phyloP scores from a whole-genome alignment of 2,888 invertebrate genomes.

The Cacoxenus indagator region DNA sequence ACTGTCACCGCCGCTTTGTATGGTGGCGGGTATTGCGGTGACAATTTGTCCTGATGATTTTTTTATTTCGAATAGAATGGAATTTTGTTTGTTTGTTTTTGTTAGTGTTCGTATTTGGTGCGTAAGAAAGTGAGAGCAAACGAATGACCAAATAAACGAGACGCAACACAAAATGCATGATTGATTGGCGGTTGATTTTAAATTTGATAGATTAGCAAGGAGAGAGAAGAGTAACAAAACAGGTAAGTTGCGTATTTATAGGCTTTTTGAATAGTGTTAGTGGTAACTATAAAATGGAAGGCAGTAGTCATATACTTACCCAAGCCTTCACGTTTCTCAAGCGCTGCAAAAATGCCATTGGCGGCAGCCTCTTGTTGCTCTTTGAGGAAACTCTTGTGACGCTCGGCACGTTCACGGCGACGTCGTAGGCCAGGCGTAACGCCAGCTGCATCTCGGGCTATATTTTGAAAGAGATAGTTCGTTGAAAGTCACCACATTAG shows the following conservation, averaged over 20 bases:
- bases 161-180: slow-evolving; percentile 30
- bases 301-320: slow-evolving; percentile 52
- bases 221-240: slow-evolving; percentile 37
- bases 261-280: neutral
- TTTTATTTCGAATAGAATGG: slow-evolving; percentile 24
- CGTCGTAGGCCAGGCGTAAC: slow-evolving; percentile 85
- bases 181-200: slow-evolving; percentile 20
- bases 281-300: neutral
- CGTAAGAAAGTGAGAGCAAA: slow-evolving; percentile 43
- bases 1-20: slow-evolving; percentile 67
- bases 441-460: slow-evolving; percentile 73
- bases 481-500: no score
- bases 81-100: slow-evolving; percentile 23
- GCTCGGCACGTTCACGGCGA: slow-evolving; percentile 85
- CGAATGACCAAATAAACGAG: slow-evolving; percentile 38
- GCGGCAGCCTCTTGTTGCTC: slow-evolving; percentile 82
- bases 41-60: slow-evolving; percentile 66
- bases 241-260: slow-evolving; percentile 42
- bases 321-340: slow-evolving; percentile 63
- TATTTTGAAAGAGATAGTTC: neutral
- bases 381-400: slow-evolving; percentile 86
- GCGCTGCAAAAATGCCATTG: slow-evolving; percentile 60
- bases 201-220: slow-evolving; percentile 41
- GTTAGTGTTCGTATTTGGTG: slow-evolving; percentile 31
- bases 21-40: slow-evolving; percentile 69